These are phyloP conservation scores for Drosophila lutescens DNA, from an alignment of 2,888 invertebrate genomes.

Conservation along the genomic window DNA sequence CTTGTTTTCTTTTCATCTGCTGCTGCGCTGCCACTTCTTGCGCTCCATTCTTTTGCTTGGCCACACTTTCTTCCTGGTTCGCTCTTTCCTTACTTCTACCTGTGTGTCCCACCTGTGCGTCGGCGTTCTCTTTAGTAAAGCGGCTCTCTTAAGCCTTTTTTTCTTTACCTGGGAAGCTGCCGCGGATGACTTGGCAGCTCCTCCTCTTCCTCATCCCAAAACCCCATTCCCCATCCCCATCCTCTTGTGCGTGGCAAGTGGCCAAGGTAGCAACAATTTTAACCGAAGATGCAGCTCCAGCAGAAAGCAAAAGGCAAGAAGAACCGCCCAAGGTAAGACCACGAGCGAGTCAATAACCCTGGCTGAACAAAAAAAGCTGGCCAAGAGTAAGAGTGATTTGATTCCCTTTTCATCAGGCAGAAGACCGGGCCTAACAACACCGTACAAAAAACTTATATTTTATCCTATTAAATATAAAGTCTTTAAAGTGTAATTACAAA, in stretches of 20 bases:
- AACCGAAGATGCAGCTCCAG: conserved; percentile 56
- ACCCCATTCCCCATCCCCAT: neutral
- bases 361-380: conserved; percentile 34
- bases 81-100: conserved; percentile 20
- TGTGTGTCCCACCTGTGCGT: conserved; percentile 37
- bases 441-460: conserved; percentile 5
- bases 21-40: conserved; percentile 43
- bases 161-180: conserved; percentile 33
- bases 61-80: conserved; percentile 77
- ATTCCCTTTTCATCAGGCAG: conserved; percentile 77
- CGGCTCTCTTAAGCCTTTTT: conserved; percentile 35
- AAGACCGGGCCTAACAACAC: conserved; percentile 27
- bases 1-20: conserved; percentile 79
- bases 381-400: conserved; percentile 81
- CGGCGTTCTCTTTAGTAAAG: conserved; percentile 45
- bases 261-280: conserved; percentile 60
- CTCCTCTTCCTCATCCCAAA: conserved; percentile 1
- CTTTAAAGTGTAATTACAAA: neutral
- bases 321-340: conserved; percentile 34
- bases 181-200: conserved; percentile 45
- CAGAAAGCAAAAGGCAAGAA: conserved; percentile 52
- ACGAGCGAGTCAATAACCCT: conserved; percentile 72
- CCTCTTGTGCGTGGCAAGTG: conserved; percentile 18
- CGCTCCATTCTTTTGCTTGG: conserved; percentile 57
- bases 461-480: neutral